Conservation (phyloP, 2,797 vertebrate genomes). For the Schizopygopsis malacanthus region DNA sequence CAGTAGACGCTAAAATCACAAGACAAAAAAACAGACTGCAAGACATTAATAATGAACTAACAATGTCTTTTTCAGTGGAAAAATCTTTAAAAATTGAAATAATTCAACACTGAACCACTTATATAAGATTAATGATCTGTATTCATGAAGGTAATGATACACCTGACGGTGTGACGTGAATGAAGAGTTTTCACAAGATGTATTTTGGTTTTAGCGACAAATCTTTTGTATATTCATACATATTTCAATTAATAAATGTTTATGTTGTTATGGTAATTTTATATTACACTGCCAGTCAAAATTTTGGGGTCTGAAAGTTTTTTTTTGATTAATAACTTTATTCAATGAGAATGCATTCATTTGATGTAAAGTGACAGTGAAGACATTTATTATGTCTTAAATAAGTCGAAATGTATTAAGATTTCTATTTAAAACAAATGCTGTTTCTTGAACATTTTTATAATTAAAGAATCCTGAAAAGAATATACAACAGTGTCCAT, state of each 20-base stretch:
- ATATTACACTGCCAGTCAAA: background rate
- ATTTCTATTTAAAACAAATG: background rate
- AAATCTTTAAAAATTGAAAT: background rate
- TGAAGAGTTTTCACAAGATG: background rate
- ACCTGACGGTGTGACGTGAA: background rate
- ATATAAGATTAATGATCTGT: background rate
- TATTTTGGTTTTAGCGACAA: background rate
- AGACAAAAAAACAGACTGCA: background rate
- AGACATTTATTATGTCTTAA: background rate
- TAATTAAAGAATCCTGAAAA: background rate
- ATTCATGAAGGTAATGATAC: slow-evolving; percentile 2
- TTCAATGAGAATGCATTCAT: background rate
- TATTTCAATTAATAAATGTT: background rate
- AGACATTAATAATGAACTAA: slow-evolving; percentile 1
- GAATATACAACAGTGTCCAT: background rate
- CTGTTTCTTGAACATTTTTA: background rate
- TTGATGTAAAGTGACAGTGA: background rate
- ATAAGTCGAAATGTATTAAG: background rate
- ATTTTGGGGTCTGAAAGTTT: background rate
- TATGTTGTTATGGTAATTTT: background rate
- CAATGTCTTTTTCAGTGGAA: slow-evolving; percentile 2
- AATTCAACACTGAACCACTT: background rate
- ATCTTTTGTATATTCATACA: too few relatives aligned
- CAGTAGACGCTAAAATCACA: background rate
- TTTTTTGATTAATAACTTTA: background rate